Evolutionary conservation across 2,888 invertebrate genomes (phyloP), one percentile per base, ranked within the genome.

Genomic region (Nymphalis polychloros): DNA sequence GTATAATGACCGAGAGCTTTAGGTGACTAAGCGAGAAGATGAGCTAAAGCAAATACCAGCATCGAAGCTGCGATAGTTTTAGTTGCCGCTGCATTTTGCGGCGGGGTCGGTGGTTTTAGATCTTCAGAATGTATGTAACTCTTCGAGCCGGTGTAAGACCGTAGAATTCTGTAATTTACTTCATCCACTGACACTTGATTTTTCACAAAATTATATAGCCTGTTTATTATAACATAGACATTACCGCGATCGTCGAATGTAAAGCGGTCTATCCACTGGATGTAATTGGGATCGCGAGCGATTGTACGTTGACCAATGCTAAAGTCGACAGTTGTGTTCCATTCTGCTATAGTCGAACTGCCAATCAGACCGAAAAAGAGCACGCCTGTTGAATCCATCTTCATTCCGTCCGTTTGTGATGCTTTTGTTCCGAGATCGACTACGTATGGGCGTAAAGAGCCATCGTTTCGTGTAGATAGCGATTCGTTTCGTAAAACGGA

Each of bases 191-290:
- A 93, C 59, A 96, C 89, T 68, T 93, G 93, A 68, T 93, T 93
- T 73, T 93, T 94, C 49, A 95, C 92, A 78, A 95, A 95, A 81
- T 94, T 94, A 76, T 94, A 95, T 72, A 96, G 83, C 62, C 94
- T 90, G 84, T 96, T 96, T n/a, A 95, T 91, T 13, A 96, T 91
- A 13, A 95, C 94, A 81, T 94, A 95, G 8, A 96, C 85, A 79
- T 94, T 94, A 41, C 95, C 95, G 63, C 88, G 84, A 69, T 93
- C 92, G 79, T 96, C 95, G 77, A 96, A 95, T 68, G 94, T 93
- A 81, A 96, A 95, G 5, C 95, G 94, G 79, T 95, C 95, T 0
- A 95, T 94, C 96, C 96, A 96, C 82, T 96, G 96, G 73, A 96
- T 94, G 77, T 94, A 94, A 68, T 92, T 93, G 57, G 93, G 91